These are phyloP conservation scores for Hassar affinis DNA, from an alignment of 2,113 vertebrate species.

Conservation along the genomic window DNA sequence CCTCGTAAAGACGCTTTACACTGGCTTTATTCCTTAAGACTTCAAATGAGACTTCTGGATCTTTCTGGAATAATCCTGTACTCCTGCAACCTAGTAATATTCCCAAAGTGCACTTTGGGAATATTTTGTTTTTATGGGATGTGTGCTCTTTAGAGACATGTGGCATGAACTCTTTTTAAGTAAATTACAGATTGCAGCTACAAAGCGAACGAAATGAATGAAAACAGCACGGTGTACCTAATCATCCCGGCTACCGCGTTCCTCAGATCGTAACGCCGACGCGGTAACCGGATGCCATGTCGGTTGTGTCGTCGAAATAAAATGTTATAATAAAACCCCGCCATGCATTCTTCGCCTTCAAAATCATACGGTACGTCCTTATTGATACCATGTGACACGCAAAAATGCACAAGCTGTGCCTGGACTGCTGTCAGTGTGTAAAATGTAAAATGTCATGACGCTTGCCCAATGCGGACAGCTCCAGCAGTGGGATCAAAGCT, in stretches of 20 bases:
- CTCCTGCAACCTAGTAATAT: not conserved
- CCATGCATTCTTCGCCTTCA: not conserved
- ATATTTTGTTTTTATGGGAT: not conserved
- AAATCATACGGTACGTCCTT: not conserved
- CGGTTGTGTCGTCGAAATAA: not conserved
- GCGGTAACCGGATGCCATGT: not conserved
- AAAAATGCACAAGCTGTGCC: not conserved
- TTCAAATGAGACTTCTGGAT: not conserved
- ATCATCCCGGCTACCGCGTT: not conserved
- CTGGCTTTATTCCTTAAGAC: too few relatives aligned
- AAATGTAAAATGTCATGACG: slow-evolving; percentile 42
- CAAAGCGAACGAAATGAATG: not conserved
- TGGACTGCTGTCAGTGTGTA: not conserved
- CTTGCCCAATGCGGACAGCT: slow-evolving; percentile 7
- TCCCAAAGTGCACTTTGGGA: not conserved
- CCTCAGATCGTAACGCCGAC: not conserved
- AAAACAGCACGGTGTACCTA: not conserved
- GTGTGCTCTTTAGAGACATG: not conserved
- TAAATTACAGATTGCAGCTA: slow-evolving; percentile 10
- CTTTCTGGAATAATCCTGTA: not conserved
- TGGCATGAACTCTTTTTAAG: not conserved
- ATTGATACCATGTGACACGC: not conserved
- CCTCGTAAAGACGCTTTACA: too few relatives aligned
- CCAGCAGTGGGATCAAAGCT: slow-evolving; percentile 48
- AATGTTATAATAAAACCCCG: not conserved